Conservation (phyloP, 2,888 invertebrate genomes). For the Dichetophora obliterata region DNA sequence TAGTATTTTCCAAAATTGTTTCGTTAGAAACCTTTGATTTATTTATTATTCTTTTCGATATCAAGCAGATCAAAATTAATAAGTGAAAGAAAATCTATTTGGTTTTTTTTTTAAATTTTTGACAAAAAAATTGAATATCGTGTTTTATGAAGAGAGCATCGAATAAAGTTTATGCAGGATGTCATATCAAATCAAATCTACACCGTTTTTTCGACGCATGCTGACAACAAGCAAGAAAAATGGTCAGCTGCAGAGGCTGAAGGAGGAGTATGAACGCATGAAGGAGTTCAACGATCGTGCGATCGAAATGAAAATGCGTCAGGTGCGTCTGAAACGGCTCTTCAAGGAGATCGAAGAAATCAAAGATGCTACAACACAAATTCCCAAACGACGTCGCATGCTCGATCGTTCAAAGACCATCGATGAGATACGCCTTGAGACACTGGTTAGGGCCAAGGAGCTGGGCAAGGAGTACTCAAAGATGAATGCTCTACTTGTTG, state of each 20-base stretch:
- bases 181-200: conserved; percentile 60
- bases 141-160: too few relatives aligned
- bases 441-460: conserved; percentile 52
- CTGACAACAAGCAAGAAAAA: conserved; percentile 56
- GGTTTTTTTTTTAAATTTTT: too few relatives aligned
- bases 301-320: conserved; percentile 60
- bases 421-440: conserved; percentile 51
- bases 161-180: conserved; percentile 45
- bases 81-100: too few relatives aligned
- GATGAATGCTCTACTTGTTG: conserved; percentile 49
- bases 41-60: too few relatives aligned
- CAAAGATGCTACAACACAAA: conserved; percentile 48
- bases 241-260: conserved; percentile 58
- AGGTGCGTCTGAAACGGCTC: conserved; percentile 58
- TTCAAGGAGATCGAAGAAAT: conserved; percentile 61
- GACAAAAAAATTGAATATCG: too few relatives aligned
- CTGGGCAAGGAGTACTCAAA: conserved; percentile 58
- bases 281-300: conserved; percentile 59
- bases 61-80: too few relatives aligned
- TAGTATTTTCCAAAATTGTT: too few relatives aligned
- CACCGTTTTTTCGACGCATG: conserved; percentile 58
- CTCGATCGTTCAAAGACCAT: conserved; percentile 29
- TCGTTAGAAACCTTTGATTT: too few relatives aligned
- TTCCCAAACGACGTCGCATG: conserved; percentile 32
- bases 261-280: conserved; percentile 62